Percentiles rank a stretch among this genome's conserved stretches.
These are phyloP conservation scores for Drosophila repleta DNA, from an alignment of 1,140 invertebrate species.

Conservation along the genomic window DNA sequence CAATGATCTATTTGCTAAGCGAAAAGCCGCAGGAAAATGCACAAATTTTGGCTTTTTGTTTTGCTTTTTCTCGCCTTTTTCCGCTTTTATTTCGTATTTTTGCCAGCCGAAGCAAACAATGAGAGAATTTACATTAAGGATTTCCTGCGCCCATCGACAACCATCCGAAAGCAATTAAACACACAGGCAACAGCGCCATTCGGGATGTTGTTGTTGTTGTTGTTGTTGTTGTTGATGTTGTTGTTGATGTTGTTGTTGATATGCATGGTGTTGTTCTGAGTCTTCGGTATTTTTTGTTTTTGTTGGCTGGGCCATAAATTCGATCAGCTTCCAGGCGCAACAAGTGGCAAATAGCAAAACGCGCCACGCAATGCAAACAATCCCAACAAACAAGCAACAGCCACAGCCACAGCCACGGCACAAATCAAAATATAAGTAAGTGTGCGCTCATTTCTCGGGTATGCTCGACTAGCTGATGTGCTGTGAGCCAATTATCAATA, in stretches of 20 bases:
- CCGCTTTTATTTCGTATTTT: not conserved
- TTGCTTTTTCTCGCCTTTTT: not conserved
- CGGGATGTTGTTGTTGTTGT: slow-evolving; percentile 40
- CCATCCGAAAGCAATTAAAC: slow-evolving; percentile 73
- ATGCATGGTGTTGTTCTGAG: too few species aligned
- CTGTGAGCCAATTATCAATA: not conserved
- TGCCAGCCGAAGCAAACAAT: slow-evolving; percentile 30
- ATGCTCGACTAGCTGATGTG: not conserved
- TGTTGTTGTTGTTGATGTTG: not conserved
- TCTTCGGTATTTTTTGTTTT: slow-evolving; percentile 39
- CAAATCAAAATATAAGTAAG: not conserved
- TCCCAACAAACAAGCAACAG: slow-evolving; percentile 15
- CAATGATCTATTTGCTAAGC: slow-evolving; percentile 35
- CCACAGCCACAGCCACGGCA: too few species aligned
- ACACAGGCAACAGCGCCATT: slow-evolving; percentile 13
- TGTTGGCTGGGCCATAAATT: slow-evolving; percentile 46
- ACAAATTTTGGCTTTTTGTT: not conserved
- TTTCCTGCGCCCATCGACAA: slow-evolving; percentile 68
- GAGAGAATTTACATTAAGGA: slow-evolving; percentile 67
- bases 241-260: not conserved
- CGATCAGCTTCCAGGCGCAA: slow-evolving; percentile 44
- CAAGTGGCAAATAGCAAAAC: slow-evolving; percentile 44
- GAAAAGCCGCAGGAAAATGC: not conserved
- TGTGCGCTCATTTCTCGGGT: not conserved
- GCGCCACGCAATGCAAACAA: slow-evolving; percentile 48